phyloP scores from a whole-genome alignment of 2,888 invertebrate species.

The Tanaodytes sp. region DNA sequence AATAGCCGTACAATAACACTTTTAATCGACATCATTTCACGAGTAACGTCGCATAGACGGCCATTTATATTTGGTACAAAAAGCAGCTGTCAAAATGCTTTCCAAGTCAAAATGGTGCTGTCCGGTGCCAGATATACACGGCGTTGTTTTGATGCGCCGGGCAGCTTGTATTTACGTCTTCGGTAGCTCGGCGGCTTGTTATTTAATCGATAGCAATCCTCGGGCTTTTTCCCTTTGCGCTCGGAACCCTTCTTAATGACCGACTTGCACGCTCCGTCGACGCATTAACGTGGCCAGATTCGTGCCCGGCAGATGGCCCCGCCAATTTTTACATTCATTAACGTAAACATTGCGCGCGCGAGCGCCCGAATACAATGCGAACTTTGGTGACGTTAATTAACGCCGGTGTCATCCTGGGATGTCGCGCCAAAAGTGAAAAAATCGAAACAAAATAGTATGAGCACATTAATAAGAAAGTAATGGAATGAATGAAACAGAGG shows the following conservation, averaged over 20 bases:
- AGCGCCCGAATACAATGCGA: not conserved
- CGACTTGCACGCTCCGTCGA: slow-evolving; percentile 63
- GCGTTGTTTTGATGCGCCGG: slow-evolving; percentile 32
- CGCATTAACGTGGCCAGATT: slow-evolving; percentile 56
- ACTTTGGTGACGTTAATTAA: slow-evolving; percentile 14
- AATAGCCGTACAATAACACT: no score
- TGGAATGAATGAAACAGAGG: no score
- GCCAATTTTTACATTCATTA: slow-evolving; percentile 38
- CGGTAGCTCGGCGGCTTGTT: slow-evolving; percentile 53
- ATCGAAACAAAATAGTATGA: no score
- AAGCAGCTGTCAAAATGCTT: no score
- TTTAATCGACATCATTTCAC: no score
- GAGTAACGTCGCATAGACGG: no score
- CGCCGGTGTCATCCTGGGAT: not conserved
- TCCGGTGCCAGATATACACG: not conserved
- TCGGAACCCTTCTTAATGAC: slow-evolving; percentile 64
- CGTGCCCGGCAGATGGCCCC: slow-evolving; percentile 42
- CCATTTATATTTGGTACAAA: no score
- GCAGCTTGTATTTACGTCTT: slow-evolving; percentile 32
- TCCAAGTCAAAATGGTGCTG: no score
- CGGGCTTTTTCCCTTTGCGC: slow-evolving; percentile 55
- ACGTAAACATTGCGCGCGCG: not conserved
- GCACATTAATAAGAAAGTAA: no score
- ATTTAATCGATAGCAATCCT: slow-evolving; percentile 70
- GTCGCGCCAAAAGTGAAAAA: no score